These are phyloP conservation scores for Thereva unica DNA, from an alignment of 2,888 invertebrate genomes.

Conservation along the genomic window DNA sequence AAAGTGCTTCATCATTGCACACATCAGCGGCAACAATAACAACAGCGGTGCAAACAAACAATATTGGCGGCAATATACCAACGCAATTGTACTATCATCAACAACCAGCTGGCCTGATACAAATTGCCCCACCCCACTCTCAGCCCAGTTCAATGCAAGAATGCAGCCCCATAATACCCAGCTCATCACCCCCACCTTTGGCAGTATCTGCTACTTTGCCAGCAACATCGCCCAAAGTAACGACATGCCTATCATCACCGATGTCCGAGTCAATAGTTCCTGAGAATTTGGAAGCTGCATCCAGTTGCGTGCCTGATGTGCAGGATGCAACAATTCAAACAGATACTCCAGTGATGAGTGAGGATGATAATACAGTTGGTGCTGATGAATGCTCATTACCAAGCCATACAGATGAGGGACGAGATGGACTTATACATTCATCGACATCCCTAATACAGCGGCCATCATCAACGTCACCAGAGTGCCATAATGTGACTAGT, in stretches of 20 bases:
- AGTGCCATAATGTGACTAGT: constrained; percentile 40
- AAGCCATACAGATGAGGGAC: neutral
- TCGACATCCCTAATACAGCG: constrained; percentile 26
- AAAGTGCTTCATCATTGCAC: constrained; percentile 42
- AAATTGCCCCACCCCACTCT: constrained; percentile 41
- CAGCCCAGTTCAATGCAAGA: constrained; percentile 31
- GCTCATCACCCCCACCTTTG: constrained; percentile 33
- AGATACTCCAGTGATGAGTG: constrained; percentile 71
- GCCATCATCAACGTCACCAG: constrained; percentile 25
- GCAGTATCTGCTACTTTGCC: constrained; percentile 18
- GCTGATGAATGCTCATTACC: constrained; percentile 41
- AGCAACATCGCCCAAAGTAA: constrained; percentile 28
- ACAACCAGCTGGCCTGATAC: constrained; percentile 41
- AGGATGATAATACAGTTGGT: constrained; percentile 63
- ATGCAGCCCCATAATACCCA: constrained; percentile 30
- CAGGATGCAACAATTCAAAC: constrained; percentile 85
- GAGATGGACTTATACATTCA: constrained; percentile 35
- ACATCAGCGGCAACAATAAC: constrained; percentile 40
- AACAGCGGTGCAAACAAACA: constrained; percentile 43
- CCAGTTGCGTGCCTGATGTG: constrained; percentile 65
- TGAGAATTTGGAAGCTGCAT: constrained; percentile 53
- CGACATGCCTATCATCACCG: constrained; percentile 61
- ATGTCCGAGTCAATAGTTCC: constrained; percentile 61
- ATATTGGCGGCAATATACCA: constrained; percentile 39
- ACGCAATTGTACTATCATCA: constrained; percentile 44